Conservation (phyloP, 2,113 vertebrate species). For the Menura novaehollandiae region DNA sequence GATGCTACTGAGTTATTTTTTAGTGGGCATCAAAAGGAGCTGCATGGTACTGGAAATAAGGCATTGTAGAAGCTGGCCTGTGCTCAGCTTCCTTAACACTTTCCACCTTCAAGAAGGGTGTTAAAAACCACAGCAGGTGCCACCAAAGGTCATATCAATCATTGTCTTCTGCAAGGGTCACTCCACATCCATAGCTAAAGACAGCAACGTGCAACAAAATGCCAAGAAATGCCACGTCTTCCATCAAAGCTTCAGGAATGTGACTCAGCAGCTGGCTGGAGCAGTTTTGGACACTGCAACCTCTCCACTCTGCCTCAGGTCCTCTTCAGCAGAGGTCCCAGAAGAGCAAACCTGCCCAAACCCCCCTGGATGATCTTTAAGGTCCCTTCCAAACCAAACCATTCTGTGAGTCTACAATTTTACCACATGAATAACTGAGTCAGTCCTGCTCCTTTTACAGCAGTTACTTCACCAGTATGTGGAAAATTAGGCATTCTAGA, state of each 20-base stretch:
- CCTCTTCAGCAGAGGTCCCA: not conserved
- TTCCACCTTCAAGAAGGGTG: not conserved
- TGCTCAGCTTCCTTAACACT: not conserved
- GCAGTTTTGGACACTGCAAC: not conserved
- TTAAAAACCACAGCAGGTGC: not conserved
- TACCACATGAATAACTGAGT: not conserved
- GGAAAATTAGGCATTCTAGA: not conserved
- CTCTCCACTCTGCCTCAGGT: rapidly evolving
- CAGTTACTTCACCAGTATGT: not conserved
- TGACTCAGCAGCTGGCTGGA: not conserved
- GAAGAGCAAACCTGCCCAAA: not conserved
- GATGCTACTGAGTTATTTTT: not conserved
- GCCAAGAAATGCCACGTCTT: not conserved
- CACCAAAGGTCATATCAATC: not conserved
- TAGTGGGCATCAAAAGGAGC: not conserved
- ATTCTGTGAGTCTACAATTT: not conserved
- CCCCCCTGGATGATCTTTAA: not conserved
- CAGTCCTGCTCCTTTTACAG: not conserved
- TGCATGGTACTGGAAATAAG: not conserved
- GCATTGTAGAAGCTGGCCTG: rapidly evolving
- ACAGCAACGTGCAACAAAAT: not conserved
- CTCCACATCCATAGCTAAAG: not conserved
- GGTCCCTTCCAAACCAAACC: not conserved
- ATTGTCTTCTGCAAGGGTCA: not conserved
- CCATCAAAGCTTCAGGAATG: not conserved